Conservation (phyloP, 2,888 invertebrate genomes). For the Pristionchus fissidentatus region DNA sequence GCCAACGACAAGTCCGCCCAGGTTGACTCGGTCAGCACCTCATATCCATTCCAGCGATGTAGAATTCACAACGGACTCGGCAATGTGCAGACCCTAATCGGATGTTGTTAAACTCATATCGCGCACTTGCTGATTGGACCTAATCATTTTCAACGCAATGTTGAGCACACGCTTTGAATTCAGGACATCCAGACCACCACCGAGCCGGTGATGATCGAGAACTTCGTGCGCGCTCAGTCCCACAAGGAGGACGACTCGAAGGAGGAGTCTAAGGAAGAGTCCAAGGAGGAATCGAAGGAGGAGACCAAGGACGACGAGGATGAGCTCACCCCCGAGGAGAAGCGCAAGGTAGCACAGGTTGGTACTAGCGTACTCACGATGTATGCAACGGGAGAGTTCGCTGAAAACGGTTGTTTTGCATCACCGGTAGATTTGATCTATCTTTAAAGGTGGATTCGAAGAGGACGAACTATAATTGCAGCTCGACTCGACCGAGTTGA, state of each 20-base stretch:
- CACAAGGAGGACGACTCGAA: slow-evolving; percentile 24
- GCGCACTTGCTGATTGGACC: too few relatives aligned
- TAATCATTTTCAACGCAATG: too few relatives aligned
- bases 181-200: slow-evolving; percentile 24
- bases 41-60: too few relatives aligned
- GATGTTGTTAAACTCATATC: too few relatives aligned
- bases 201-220: slow-evolving; percentile 47
- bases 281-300: neutral
- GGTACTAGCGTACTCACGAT: neutral
- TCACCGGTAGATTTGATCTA: too few relatives aligned
- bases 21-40: neutral
- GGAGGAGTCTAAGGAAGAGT: slow-evolving; percentile 2
- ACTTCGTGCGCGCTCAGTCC: slow-evolving; percentile 40
- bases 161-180: too few relatives aligned
- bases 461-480: neutral
- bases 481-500: slow-evolving; percentile 36
- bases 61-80: too few relatives aligned
- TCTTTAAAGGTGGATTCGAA: too few relatives aligned
- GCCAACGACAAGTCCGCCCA: slow-evolving; percentile 1
- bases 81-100: too few relatives aligned
- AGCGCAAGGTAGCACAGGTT: slow-evolving; percentile 8
- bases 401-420: too few relatives aligned
- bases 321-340: slow-evolving; percentile 31
- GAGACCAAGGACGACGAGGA: slow-evolving; percentile 30
- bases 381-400: too few relatives aligned